These are phyloP conservation scores for Pseudomyrmex cubaensis DNA, from an alignment of 1,140 invertebrate species.

Conservation along the genomic window DNA sequence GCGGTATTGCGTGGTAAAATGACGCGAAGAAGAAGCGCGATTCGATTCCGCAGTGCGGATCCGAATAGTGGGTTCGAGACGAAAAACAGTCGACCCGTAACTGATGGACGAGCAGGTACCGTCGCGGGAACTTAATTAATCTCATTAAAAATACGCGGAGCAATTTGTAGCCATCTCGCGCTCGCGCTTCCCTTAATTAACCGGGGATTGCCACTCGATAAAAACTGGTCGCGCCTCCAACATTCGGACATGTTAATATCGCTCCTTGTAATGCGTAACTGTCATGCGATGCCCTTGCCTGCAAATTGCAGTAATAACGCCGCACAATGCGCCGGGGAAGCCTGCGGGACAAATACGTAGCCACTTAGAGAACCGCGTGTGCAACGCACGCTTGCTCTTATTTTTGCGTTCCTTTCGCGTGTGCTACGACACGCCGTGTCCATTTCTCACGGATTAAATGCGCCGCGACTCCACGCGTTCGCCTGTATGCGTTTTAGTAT, in stretches of 20 bases:
- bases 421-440: conserved; percentile 3
- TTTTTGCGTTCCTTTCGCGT: conserved; percentile 36
- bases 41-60: neutral
- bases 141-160: conserved; percentile 46
- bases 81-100: conserved; percentile 15
- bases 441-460: conserved; percentile 50
- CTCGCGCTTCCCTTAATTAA: conserved; percentile 25
- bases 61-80: neutral
- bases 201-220: neutral
- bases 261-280: conserved; percentile 19
- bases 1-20: neutral
- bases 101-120: neutral
- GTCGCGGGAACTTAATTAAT: conserved; percentile 27
- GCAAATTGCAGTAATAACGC: conserved; percentile 38
- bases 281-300: conserved; percentile 20
- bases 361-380: neutral
- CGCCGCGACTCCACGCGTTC: conserved; percentile 15
- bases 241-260: conserved; percentile 35
- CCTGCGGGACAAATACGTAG: neutral
- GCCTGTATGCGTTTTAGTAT: too few relatives aligned
- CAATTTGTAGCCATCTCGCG: conserved; percentile 37
- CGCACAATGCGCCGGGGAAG: neutral
- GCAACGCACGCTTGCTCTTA: conserved; percentile 1
- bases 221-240: conserved; percentile 29
- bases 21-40: neutral